Base-by-base conservation (phyloP, 2,113 vertebrate genomes). In the Hippocampus guttulatus region DNA sequence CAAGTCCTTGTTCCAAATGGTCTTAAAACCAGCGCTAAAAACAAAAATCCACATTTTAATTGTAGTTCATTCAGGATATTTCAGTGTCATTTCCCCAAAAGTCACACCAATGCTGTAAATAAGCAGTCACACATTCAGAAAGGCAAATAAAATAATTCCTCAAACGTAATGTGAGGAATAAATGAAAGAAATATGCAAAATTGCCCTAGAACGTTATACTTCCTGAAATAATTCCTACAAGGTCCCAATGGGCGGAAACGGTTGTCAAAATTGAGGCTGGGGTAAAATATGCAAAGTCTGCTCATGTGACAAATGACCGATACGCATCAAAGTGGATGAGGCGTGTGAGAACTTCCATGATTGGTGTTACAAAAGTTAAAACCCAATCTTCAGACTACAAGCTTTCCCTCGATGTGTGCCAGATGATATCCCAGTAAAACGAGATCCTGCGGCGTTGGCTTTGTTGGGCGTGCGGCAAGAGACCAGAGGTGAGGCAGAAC, bases 21-120 rank as follows among this genome's bases (percentile, higher is more conserved):
- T 18, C 30, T 18, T 15, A 65, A 74, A 67, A 23, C 12, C 66
- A 62, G 38, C 41, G 33, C 33, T 41, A n/a, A 69, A 64, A 66
- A 11, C 21, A 23, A n/a, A 43, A 38, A 33, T 16, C 20, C 3
- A 41, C 14, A 14, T 64, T 64, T 5, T 5, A 1, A 11, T 7
- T 18, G 8, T 8, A 0, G 16, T 64, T 74, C 68, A 41, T 76
- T 79, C 72, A 25, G 45, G 12, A 15, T 10, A 25, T 69, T 51
- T 38, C 33, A 2, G 2, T 16, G 62, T 69, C n/a, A 23, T 43
- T n/a, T 15, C 40, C 23, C 47, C 11, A 10, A 21, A 27, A 43
- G 21, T 21, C 54, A n/a, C 55, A 51, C 57, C 52, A 71, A 71
- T 27, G 23, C 2, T 49, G 63, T 30, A 63, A 66, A n/a, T 20